Evolutionary conservation across 2,888 invertebrate genomes (phyloP), one percentile per base, ranked within the genome.

Genomic region (Polymixis flavicincta): DNA sequence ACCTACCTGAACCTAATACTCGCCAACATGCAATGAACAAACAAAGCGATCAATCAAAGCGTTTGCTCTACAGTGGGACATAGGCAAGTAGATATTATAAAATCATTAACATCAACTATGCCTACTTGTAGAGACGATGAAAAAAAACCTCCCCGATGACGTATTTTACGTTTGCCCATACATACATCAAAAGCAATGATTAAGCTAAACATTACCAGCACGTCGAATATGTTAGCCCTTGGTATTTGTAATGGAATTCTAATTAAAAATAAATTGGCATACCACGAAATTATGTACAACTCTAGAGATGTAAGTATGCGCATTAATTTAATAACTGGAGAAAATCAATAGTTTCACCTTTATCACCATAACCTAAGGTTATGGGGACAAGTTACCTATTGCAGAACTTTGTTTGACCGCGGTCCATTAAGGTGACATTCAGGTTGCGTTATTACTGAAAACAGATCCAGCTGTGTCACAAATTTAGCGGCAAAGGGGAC

Each of bases 231-330:
- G 59, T 84, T 61, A 73, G 55, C 60, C 52, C 52, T 50, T 11
- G 74, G 71, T 68, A 84, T 84, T n/a, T 79, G 52, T 55, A 60
- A 81, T 48, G 72, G 85, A 82, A 84, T 85, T 14, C 74, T 74
- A 79, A 84, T 84, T 82, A 76, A 84, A 82, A 84, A 85, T 76
- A 65, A 84, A 85, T 85, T 74, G 74, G 59, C 76, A 80, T 84
- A 73, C 84, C 82, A 72, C 70, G 61, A 76, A 82, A 75, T 60
- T 61, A 66, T 4, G n/a, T 54, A 82, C 82, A 74, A 37, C 55
- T 64, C 69, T 48, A 60, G 64, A 75, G 70, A 74, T 82, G 83
- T 85, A 74, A 82, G 76, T 74, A 80, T 84, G 85, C 74, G 69
- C 69, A 80, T 82, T 77, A 65, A 69, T 76, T 80, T 69, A 76